Percentiles rank a stretch among this genome's conserved stretches.
Evolutionary conservation across 2,888 invertebrate species (phyloP).

Genomic region (Agrotis segetum): DNA sequence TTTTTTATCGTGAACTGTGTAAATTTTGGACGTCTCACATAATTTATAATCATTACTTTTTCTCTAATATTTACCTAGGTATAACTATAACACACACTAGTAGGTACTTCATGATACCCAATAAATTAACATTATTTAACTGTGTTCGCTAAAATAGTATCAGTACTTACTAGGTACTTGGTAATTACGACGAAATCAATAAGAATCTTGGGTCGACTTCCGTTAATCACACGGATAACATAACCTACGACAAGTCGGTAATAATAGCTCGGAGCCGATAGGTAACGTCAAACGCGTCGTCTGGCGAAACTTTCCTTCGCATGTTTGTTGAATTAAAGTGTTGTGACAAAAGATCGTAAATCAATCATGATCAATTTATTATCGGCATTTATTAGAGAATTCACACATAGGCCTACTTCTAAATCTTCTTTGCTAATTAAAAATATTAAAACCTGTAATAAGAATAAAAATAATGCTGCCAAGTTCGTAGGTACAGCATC

Average conservation of each 20-base stretch:
- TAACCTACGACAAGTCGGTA: conserved; percentile 49
- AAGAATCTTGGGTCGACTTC: conserved; percentile 33
- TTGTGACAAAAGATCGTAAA: not conserved
- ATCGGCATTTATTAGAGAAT: not conserved
- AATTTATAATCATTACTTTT: conserved; percentile 11
- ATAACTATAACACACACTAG: conserved; percentile 12
- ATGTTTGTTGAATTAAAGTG: conserved; percentile 12
- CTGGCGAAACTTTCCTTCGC: conserved; percentile 17
- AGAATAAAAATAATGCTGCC: not conserved
- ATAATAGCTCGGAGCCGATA: conserved; percentile 30
- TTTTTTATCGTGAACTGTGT: not conserved
- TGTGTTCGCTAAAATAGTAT: conserved; percentile 14
- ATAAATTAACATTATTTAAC: conserved; percentile 9
- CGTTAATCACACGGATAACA: conserved; percentile 32
- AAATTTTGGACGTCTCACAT: not conserved
- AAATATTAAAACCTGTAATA: no score
- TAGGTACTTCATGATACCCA: not conserved
- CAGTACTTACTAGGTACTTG: no score
- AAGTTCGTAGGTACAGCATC: conserved; percentile 2
- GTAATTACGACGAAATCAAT: no score
- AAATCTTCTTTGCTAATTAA: no score
- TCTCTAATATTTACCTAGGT: not conserved
- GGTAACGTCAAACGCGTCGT: conserved; percentile 24
- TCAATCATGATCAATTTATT: not conserved
- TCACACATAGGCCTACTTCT: not conserved